Base-by-base conservation (phyloP, 2,797 vertebrate species). In the Clarias fuscus region DNA sequence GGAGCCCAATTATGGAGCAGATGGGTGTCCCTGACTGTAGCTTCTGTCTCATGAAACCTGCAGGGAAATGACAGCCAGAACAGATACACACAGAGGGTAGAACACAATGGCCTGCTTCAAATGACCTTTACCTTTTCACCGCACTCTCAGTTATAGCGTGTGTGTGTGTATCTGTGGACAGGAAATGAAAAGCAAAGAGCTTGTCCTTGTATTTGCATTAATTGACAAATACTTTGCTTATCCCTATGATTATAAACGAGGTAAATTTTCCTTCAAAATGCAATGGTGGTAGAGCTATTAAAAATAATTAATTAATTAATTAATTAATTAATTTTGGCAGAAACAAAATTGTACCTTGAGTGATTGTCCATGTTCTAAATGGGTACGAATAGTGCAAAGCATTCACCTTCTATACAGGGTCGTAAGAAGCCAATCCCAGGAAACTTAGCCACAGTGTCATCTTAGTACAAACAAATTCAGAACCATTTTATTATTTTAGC, bases 21-120 rank as follows among this genome's bases (percentile, higher is more conserved):
- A 73, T 56, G 58, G 43, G 48, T 18, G 70, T 64, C 40, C 15
- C 17, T 65, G 68, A 53, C 78, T 64, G 68, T 30, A 65, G 78
- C 56, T 53, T 70, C 67, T 86, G 68, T 64, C 59, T 73, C 68
- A 64, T 56, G 70, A 43, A 86, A 33, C 58, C 78, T 61, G 78
- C 64, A 73, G 85, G 40, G 58, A 68, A 72, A 15, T 53, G 67
- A 82, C 58, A 43, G 37, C 11, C 58, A 82, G 58, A 56, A 48
- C 17, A 77, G 43, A 75, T 65, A 68, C 27, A 48, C 84, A 59
- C 53, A 67, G 43, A n/a, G 20, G 30, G 62, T 27, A 62, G 56
- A 59, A 48, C 67, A 72, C 37, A 37, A 62, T 58, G 48, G 43
- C 48, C 75, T 85, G 61, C 58, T 33, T 13, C 1, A 48, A 48